Evolutionary conservation across 1,140 invertebrate species (phyloP).

Genomic region (Pseudachorutes palmiensis): DNA sequence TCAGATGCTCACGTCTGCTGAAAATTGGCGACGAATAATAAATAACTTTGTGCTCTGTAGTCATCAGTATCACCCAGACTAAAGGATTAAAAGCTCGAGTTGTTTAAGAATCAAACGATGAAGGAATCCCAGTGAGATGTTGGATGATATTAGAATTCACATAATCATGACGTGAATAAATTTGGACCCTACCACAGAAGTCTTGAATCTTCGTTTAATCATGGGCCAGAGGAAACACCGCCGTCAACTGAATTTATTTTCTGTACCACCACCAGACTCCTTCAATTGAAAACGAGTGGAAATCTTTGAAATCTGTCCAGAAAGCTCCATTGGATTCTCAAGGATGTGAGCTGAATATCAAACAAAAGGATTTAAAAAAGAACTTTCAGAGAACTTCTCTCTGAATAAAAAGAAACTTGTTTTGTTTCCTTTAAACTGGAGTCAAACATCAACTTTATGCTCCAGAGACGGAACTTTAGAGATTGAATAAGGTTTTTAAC

Average conservation of each 20-base stretch:
- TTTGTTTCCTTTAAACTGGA: background rate
- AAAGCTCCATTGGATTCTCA: background rate
- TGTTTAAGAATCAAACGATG: no score
- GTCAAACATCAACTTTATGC: background rate
- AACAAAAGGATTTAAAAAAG: background rate
- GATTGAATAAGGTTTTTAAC: no score
- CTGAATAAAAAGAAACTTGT: background rate
- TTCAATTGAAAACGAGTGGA: background rate
- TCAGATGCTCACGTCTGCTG: no score
- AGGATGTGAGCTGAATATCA: background rate
- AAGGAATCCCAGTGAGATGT: background rate
- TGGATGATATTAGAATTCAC: background rate
- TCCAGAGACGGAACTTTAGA: no score
- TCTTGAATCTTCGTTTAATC: slow-evolving; percentile 1
- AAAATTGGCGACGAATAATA: no score
- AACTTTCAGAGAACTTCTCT: background rate
- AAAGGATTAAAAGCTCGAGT: no score
- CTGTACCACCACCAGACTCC: no score
- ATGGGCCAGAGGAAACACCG: background rate
- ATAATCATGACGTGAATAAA: slow-evolving; percentile 5
- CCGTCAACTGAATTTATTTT: slow-evolving; percentile 7
- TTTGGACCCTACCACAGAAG: background rate
- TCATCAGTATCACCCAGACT: no score
- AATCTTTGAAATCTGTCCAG: background rate
- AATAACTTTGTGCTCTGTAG: no score